Conservation (phyloP, 2,797 vertebrate genomes). For the Erpetoichthys calabaricus region DNA sequence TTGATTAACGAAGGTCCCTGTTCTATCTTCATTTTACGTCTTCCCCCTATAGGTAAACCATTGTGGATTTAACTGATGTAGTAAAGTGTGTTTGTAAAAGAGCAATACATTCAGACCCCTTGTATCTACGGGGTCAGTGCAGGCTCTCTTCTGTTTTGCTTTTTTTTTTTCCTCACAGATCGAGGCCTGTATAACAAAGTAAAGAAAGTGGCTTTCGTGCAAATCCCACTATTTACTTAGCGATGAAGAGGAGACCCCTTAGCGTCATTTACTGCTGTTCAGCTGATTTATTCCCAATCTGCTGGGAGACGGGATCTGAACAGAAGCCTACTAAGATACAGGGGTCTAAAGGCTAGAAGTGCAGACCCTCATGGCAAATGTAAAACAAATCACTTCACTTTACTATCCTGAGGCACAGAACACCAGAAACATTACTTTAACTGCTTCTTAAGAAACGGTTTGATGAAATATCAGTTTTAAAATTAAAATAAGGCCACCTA, state of each 20-base stretch:
- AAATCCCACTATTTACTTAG: conserved; percentile 21
- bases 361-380: not conserved
- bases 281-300: conserved; percentile 13
- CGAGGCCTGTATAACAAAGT: conserved; percentile 10
- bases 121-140: no score
- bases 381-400: not conserved
- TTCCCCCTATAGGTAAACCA: no score
- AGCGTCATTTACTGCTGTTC: not conserved
- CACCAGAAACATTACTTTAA: conserved; percentile 25
- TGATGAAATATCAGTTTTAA: no score
- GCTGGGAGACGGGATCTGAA: conserved; percentile 8
- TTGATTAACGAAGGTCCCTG: no score
- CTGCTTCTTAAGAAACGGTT: not conserved
- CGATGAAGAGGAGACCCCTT: conserved; percentile 10
- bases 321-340: conserved; percentile 11
- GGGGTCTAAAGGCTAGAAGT: conserved; percentile 2
- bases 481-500: no score
- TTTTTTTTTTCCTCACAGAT: no score
- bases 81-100: no score
- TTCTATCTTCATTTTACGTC: no score
- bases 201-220: conserved; percentile 5
- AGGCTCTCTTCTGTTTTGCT: no score
- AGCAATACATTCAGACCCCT: no score
- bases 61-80: no score
- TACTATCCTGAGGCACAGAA: conserved; percentile 16